Percentiles rank a stretch among this genome's conserved stretches.
phyloP scores from a whole-genome alignment of 1,140 invertebrate species.

The Telenomus remus region DNA sequence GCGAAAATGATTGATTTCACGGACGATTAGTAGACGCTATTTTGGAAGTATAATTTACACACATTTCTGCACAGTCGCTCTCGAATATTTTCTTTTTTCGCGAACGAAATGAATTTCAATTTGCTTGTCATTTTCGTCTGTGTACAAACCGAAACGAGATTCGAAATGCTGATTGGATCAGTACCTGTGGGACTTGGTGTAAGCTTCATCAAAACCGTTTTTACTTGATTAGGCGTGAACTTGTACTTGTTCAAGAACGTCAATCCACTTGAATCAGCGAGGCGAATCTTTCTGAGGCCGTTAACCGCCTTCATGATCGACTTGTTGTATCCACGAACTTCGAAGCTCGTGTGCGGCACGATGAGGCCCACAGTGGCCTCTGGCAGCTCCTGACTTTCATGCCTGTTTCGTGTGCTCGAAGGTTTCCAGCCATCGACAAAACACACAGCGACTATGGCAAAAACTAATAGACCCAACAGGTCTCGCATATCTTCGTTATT shows the following conservation, averaged over 20 bases:
- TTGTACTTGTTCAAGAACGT: constrained; percentile 80
- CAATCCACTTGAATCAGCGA: constrained; percentile 75
- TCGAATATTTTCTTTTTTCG: too few species aligned
- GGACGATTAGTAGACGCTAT: too few species aligned
- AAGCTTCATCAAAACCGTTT: constrained; percentile 81
- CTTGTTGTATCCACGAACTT: constrained; percentile 80
- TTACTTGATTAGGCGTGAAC: constrained; percentile 79
- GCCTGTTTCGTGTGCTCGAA: constrained; percentile 10
- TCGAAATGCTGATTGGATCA: not conserved
- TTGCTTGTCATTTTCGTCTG: too few species aligned
- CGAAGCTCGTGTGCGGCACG: constrained; percentile 81
- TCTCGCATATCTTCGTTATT: constrained; percentile 58
- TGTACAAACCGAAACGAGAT: not conserved
- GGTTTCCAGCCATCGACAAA: constrained; percentile 25
- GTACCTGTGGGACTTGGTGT: constrained; percentile 86
- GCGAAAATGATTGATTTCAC: too few species aligned
- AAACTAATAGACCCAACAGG: constrained; percentile 52
- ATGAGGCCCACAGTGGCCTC: constrained; percentile 79
- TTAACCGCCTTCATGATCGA: constrained; percentile 81
- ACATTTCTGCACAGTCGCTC: too few species aligned
- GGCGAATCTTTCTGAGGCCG: constrained; percentile 77
- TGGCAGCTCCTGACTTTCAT: constrained; percentile 48
- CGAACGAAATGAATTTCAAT: too few species aligned
- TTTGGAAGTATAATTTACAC: too few species aligned
- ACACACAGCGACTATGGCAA: constrained; percentile 55